phyloP scores from a whole-genome alignment of 2,113 vertebrate species.

The Leptobrachium ailaonicum region DNA sequence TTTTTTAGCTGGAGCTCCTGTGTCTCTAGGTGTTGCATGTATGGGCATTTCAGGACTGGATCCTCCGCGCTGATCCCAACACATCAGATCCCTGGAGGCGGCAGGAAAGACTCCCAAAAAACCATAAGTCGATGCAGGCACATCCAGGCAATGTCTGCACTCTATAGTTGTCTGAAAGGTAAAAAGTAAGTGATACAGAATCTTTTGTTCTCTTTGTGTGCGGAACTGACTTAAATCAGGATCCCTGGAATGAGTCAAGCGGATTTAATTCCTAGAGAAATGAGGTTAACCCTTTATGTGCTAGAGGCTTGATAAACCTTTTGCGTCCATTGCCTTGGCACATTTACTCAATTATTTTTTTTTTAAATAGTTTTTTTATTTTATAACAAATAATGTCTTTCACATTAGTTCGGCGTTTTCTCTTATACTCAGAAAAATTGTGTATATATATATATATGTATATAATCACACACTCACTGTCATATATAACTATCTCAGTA shows the following conservation, averaged over 20 bases:
- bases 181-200: conserved; percentile 67
- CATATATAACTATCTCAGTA: too few relatives aligned
- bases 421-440: too few relatives aligned
- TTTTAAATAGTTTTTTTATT: too few relatives aligned
- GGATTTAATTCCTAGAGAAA: neutral
- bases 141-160: conserved; percentile 62
- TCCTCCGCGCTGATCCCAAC: conserved; percentile 4
- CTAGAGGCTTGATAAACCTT: too few relatives aligned
- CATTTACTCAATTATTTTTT: too few relatives aligned
- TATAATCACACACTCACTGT: too few relatives aligned
- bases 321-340: too few relatives aligned
- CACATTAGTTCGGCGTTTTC: too few relatives aligned
- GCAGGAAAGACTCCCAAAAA: conserved; percentile 11
- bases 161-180: conserved; percentile 71
- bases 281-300: too few relatives aligned
- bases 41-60: conserved; percentile 23
- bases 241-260: conserved; percentile 10
- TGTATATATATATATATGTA: too few relatives aligned
- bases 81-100: neutral
- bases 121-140: conserved; percentile 16
- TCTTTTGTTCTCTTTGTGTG: conserved; percentile 42
- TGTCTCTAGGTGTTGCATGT: conserved; percentile 26
- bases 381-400: too few relatives aligned
- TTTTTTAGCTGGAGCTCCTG: conserved; percentile 11
- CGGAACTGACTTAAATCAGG: conserved; percentile 1